phyloP scores from a whole-genome alignment of 2,797 vertebrate genomes.

The Parauchenoglanis punctatus region DNA sequence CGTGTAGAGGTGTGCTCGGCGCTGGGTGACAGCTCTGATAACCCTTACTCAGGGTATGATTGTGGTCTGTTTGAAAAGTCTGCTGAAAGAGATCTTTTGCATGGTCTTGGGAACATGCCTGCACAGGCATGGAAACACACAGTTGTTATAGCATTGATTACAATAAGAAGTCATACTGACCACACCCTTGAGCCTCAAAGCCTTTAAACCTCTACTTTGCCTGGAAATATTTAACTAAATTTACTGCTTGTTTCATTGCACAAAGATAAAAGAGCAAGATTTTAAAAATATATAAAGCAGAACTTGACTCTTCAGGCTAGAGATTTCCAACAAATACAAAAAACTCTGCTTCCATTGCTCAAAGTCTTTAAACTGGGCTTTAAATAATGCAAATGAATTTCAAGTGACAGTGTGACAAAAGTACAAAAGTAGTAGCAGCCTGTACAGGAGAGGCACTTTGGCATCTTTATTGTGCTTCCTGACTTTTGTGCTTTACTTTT shows the following conservation, averaged over 20 bases:
- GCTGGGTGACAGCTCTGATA: slow-evolving; percentile 31
- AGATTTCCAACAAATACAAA: neutral
- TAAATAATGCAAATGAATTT: neutral
- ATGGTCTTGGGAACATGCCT: neutral
- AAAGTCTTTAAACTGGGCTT: neutral
- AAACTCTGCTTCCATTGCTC: neutral
- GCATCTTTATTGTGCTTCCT: neutral
- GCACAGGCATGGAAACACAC: slow-evolving; percentile 19
- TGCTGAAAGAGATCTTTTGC: slow-evolving; percentile 16
- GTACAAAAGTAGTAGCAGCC: neutral
- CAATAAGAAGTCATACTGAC: slow-evolving; percentile 15
- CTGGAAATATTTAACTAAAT: slow-evolving; percentile 14
- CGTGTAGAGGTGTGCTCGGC: slow-evolving; percentile 29
- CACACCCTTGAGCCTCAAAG: slow-evolving; percentile 26
- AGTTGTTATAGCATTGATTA: slow-evolving; percentile 13
- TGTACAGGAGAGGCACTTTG: neutral
- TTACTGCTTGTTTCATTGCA: neutral
- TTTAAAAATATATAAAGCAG: neutral
- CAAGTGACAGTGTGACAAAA: neutral
- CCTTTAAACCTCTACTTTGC: neutral
- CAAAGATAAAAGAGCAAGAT: neutral
- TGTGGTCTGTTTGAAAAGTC: slow-evolving; percentile 59
- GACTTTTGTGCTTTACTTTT: neutral
- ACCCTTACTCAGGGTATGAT: neutral
- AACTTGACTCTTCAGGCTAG: neutral